These are phyloP conservation scores for Hesperia comma DNA, from an alignment of 2,888 invertebrate genomes.

Conservation along the genomic window DNA sequence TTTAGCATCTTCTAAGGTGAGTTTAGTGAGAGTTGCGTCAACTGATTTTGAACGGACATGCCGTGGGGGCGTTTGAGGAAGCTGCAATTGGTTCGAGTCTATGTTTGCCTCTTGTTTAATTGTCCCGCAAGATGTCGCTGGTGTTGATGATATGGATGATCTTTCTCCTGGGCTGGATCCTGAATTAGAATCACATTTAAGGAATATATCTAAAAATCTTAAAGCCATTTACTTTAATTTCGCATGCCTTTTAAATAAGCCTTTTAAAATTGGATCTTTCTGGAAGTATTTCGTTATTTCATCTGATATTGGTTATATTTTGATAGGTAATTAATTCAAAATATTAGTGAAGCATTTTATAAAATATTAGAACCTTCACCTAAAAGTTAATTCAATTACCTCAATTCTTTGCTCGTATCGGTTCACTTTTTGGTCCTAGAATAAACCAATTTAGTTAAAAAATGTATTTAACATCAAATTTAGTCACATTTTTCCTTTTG, in stretches of 20 bases:
- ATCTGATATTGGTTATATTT: too few species aligned
- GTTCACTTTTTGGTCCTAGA: slow-evolving; percentile 68
- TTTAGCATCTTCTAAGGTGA: slow-evolving; percentile 70
- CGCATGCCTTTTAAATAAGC: slow-evolving; percentile 4
- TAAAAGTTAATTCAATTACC: slow-evolving; percentile 55
- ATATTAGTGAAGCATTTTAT: slow-evolving; percentile 3
- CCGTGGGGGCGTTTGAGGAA: slow-evolving; percentile 67
- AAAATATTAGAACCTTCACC: slow-evolving; percentile 38
- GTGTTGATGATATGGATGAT: slow-evolving; percentile 72
- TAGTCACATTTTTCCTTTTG: background rate
- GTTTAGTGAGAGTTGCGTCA: slow-evolving; percentile 73
- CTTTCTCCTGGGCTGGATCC: slow-evolving; percentile 77
- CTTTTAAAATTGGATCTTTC: too few species aligned
- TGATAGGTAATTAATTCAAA: background rate
- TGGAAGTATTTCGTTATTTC: too few species aligned
- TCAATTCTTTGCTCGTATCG: slow-evolving; percentile 59
- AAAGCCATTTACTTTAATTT: background rate
- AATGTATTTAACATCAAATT: background rate
- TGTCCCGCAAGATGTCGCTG: slow-evolving; percentile 63
- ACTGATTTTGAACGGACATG: slow-evolving; percentile 83
- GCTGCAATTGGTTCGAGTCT: slow-evolving; percentile 68
- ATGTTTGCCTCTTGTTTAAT: slow-evolving; percentile 60
- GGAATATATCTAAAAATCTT: background rate
- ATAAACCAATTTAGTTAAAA: slow-evolving; percentile 51
- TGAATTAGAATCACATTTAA: slow-evolving; percentile 58